A percentile compares a stretch with the other conserved stretches of the same genome.
Evolutionary conservation across 2,797 vertebrate species (phyloP).

Genomic region (Rhabdophis nuchalis): DNA sequence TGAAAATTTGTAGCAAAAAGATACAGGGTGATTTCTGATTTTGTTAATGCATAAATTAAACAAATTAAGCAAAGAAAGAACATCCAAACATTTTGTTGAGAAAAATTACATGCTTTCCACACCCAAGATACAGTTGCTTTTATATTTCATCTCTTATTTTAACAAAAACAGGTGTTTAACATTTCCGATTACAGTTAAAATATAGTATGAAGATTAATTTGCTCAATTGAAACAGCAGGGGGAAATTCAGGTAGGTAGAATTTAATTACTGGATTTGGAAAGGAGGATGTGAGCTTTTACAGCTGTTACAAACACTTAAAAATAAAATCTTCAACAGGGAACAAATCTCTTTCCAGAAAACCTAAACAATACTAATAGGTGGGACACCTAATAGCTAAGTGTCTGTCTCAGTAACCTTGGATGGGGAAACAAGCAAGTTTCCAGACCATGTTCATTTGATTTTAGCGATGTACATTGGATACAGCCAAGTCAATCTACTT

Average conservation of each 20-base stretch:
- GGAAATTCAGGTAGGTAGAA: slow-evolving; percentile 66
- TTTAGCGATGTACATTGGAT: not conserved
- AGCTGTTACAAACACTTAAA: slow-evolving; percentile 60
- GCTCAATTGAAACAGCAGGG: slow-evolving; percentile 57
- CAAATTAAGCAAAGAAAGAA: not conserved
- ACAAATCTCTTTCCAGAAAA: slow-evolving; percentile 6
- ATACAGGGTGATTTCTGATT: not conserved
- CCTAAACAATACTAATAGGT: not conserved
- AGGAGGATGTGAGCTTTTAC: slow-evolving; percentile 49
- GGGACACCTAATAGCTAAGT: too few relatives aligned
- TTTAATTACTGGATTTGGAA: slow-evolving; percentile 63
- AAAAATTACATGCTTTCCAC: not conserved
- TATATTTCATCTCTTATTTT: not conserved
- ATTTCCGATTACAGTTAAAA: slow-evolving; percentile 39
- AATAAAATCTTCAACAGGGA: slow-evolving; percentile 51
- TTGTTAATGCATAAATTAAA: not conserved
- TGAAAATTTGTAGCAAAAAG: not conserved
- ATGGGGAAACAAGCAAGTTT: not conserved
- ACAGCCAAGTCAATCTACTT: not conserved
- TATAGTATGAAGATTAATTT: slow-evolving; percentile 59
- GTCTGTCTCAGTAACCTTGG: fast-evolving
- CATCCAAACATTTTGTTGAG: not conserved
- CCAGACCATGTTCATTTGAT: not conserved
- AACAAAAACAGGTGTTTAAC: slow-evolving; percentile 15
- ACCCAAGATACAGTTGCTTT: not conserved